phyloP scores from a whole-genome alignment of 2,888 invertebrate genomes.

The Rhagium mordax region DNA sequence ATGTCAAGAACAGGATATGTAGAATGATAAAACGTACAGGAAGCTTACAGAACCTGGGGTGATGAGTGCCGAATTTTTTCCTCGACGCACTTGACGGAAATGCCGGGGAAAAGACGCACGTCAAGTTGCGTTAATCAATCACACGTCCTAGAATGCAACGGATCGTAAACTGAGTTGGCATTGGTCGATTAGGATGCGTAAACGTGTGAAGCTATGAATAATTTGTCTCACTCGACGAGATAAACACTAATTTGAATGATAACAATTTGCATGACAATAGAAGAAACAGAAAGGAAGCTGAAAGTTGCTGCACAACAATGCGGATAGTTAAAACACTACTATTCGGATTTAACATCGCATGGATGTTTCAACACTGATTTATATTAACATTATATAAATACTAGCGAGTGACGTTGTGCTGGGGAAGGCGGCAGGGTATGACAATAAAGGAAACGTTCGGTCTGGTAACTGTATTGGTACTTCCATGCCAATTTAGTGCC shows the following conservation, averaged over 20 bases:
- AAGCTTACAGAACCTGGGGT: no score
- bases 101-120: no score
- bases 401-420: not conserved
- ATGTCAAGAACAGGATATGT: not conserved
- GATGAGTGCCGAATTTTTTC: no score
- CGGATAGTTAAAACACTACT: not conserved
- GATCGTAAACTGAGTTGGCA: not conserved
- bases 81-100: no score
- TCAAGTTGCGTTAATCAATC: not conserved
- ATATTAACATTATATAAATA: not conserved
- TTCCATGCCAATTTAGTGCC: slow-evolving; percentile 29
- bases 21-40: not conserved
- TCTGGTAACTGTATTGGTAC: not conserved
- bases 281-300: slow-evolving; percentile 14
- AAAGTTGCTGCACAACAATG: not conserved
- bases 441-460: slow-evolving; percentile 29
- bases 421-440: no score
- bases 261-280: not conserved
- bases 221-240: not conserved
- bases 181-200: slow-evolving; percentile 1
- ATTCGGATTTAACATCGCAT: no score
- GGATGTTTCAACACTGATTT: not conserved
- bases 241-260: slow-evolving; percentile 14
- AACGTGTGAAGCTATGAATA: slow-evolving; percentile 7
- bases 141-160: not conserved